Conservation (phyloP, 2,797 vertebrate genomes). For the Peromyscus nudipes region DNA sequence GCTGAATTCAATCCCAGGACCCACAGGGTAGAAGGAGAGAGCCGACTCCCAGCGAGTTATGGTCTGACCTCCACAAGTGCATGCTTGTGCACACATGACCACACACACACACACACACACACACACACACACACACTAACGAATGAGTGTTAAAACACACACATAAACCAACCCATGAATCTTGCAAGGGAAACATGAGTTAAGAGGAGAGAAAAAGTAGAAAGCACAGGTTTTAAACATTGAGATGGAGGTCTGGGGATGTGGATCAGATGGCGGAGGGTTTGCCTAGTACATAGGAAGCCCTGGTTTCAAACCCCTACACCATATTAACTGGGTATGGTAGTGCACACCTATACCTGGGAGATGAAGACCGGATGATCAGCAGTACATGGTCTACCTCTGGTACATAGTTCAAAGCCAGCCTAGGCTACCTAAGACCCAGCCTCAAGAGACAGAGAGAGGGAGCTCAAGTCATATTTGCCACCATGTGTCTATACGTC, state of each 20-base stretch:
- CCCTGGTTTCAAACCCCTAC: not conserved
- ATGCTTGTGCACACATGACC: not conserved
- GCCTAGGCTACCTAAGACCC: not conserved
- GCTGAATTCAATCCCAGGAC: not conserved
- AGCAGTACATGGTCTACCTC: not conserved
- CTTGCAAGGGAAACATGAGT: not conserved
- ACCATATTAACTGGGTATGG: not conserved
- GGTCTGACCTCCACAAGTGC: not conserved
- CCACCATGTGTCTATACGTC: not conserved
- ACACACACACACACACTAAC: not conserved
- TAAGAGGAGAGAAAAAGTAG: not conserved
- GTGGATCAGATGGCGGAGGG: not conserved
- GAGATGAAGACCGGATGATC: not conserved
- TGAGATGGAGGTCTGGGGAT: not conserved
- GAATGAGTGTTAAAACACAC: not conserved
- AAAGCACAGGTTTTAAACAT: not conserved
- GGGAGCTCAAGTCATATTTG: not conserved
- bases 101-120: not conserved
- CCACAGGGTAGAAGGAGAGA: not conserved
- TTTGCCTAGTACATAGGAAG: accelerated
- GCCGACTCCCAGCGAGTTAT: not conserved
- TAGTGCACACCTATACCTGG: not conserved
- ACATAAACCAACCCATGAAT: not conserved
- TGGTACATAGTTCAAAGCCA: not conserved
- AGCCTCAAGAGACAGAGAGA: not conserved